phyloP scores from a whole-genome alignment of 92 coral and sea anemone genomes.

The Bergia puertoricense region DNA sequence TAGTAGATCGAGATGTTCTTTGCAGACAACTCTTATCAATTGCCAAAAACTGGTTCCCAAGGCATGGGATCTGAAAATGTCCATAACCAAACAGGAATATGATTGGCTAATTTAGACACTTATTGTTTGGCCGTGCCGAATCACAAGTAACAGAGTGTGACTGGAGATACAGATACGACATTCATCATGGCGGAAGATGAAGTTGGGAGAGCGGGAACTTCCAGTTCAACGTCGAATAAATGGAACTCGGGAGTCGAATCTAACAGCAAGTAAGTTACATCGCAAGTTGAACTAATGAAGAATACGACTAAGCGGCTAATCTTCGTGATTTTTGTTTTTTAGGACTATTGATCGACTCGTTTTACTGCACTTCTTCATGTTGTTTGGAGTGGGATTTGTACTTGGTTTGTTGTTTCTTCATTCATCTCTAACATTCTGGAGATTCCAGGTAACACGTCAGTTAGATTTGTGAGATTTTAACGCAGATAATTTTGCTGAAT shows the following conservation, averaged over 20 bases:
- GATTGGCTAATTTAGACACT: constrained; percentile 13
- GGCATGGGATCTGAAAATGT: no score
- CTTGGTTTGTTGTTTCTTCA: constrained; percentile 82
- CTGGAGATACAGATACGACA: constrained; percentile 1
- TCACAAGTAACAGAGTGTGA: not conserved
- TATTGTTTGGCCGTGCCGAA: not conserved
- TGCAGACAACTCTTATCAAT: no score
- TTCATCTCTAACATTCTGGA: constrained; percentile 87
- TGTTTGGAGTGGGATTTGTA: constrained; percentile 83
- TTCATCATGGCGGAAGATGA: constrained; percentile 40
- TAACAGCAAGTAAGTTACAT: constrained; percentile 42
- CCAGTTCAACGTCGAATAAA: constrained; percentile 30
- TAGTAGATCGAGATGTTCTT: no score
- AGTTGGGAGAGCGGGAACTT: constrained; percentile 7
- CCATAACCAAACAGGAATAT: not conserved
- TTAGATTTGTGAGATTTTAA: not conserved
- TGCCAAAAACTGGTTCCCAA: no score
- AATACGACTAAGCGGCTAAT: constrained; percentile 13
- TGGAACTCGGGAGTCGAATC: constrained; percentile 39
- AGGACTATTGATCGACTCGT: constrained; percentile 87
- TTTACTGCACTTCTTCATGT: constrained; percentile 79
- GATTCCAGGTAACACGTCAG: constrained; percentile 66
- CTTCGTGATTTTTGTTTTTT: constrained; percentile 1
- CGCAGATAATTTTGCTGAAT: not conserved
- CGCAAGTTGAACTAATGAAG: not conserved